A percentile compares a stretch with the other conserved stretches of the same genome.
Conservation (phyloP, 2,113 vertebrate species). For the Hydrochoerus hydrochaeris region DNA sequence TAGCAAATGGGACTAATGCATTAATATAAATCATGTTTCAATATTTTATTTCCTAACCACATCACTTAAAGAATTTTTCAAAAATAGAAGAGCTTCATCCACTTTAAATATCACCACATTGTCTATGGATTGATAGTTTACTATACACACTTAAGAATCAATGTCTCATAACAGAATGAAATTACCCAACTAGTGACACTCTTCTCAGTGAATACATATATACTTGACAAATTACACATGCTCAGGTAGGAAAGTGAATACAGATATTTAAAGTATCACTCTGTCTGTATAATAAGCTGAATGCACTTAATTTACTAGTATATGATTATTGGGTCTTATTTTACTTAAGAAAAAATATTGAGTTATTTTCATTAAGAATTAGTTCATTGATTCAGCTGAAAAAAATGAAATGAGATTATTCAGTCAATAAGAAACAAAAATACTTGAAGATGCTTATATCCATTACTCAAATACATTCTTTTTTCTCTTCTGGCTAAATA, state of each 20-base stretch:
- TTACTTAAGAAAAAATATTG: background rate
- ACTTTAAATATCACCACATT: conserved; percentile 15
- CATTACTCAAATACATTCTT: background rate
- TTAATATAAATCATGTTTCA: conserved; percentile 64
- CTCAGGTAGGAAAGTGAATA: background rate
- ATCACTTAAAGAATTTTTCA: conserved; percentile 59
- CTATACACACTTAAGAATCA: conserved; percentile 44
- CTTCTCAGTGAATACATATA: conserved; percentile 8
- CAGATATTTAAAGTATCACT: conserved; percentile 2
- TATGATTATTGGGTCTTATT: background rate
- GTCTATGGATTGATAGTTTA: conserved; percentile 46
- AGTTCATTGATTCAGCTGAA: background rate
- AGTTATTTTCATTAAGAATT: background rate
- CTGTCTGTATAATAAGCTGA: background rate
- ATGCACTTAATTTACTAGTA: background rate
- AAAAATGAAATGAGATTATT: background rate
- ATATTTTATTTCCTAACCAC: conserved; percentile 34
- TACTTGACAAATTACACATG: background rate
- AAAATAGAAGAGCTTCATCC: conserved; percentile 45
- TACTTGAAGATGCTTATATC: background rate
- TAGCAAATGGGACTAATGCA: conserved; percentile 44
- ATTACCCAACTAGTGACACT: background rate
- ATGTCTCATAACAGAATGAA: conserved; percentile 59
- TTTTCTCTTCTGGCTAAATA: background rate
- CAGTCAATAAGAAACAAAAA: background rate